Percentiles rank a stretch among this genome's conserved stretches.
Conservation (phyloP, 2,797 vertebrate genomes). For the Arctocebus calabarensis region DNA sequence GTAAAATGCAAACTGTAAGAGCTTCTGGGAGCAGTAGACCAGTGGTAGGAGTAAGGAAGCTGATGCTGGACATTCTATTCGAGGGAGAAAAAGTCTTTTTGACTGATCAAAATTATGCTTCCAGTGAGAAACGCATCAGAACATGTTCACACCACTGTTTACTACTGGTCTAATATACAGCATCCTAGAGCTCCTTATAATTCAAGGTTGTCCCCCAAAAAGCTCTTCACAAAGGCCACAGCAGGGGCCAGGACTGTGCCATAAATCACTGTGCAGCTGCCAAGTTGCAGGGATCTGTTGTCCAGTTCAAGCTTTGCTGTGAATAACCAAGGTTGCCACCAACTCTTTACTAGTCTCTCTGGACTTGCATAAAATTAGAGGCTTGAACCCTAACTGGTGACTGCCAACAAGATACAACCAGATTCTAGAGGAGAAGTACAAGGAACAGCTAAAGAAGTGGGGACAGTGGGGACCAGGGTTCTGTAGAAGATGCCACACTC, state of each 20-base stretch:
- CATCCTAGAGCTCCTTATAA: neutral
- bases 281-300: neutral
- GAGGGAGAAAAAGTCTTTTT: slow-evolving; percentile 10
- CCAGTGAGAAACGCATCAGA: slow-evolving; percentile 40
- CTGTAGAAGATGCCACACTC: neutral
- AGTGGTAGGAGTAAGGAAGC: neutral
- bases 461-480: neutral
- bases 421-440: neutral
- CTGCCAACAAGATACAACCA: neutral
- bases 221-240: neutral
- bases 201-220: neutral
- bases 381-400: neutral
- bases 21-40: neutral
- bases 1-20: slow-evolving; percentile 28
- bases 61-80: neutral
- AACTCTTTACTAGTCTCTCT: slow-evolving; percentile 22
- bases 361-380: neutral
- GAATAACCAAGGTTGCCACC: neutral
- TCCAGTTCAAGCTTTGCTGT: slow-evolving; percentile 25
- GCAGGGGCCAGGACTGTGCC: neutral
- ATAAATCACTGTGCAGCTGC: neutral
- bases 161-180: neutral
- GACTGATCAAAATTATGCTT: neutral
- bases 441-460: neutral
- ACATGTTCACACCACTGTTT: neutral